phyloP scores from a whole-genome alignment of 2,888 invertebrate species.

The Orchestes rusci region DNA sequence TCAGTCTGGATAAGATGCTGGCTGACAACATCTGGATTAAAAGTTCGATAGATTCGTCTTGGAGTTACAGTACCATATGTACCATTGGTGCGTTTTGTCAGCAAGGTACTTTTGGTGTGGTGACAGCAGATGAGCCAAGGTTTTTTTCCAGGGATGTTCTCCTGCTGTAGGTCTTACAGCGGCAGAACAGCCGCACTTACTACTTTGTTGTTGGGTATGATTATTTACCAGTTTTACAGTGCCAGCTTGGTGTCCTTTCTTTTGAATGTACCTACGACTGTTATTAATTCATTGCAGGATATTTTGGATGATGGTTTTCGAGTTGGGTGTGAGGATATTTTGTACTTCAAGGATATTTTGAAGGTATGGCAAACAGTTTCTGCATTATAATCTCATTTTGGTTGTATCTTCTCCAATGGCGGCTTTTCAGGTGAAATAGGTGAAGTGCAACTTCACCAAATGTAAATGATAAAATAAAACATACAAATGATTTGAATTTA shows the following conservation, averaged over 20 bases:
- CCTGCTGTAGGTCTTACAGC: slow-evolving; percentile 14
- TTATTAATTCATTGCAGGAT: slow-evolving; percentile 51
- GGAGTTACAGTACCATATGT: slow-evolving; percentile 32
- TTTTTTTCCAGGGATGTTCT: neutral
- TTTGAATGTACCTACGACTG: slow-evolving; percentile 53
- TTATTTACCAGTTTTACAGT: slow-evolving; percentile 61
- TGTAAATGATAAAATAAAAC: no score
- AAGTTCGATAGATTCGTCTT: slow-evolving; percentile 24
- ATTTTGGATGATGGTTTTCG: slow-evolving; percentile 51
- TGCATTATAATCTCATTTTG: no score
- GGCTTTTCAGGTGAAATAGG: no score
- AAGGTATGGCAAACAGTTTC: no score
- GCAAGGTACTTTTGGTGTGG: slow-evolving; percentile 31
- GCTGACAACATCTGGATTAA: neutral
- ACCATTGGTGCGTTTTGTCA: slow-evolving; percentile 36
- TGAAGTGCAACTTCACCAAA: no score
- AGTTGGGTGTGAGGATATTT: slow-evolving; percentile 54
- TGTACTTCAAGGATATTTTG: slow-evolving; percentile 56
- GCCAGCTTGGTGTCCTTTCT: slow-evolving; percentile 59
- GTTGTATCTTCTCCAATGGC: no score
- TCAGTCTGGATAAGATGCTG: slow-evolving; percentile 10
- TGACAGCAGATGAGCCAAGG: no score
- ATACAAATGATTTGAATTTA: no score
- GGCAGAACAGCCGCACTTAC: slow-evolving; percentile 33
- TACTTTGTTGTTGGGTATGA: slow-evolving; percentile 34